These are phyloP conservation scores for Dicaeum eximium DNA, from an alignment of 2,113 vertebrate species.

Conservation along the genomic window DNA sequence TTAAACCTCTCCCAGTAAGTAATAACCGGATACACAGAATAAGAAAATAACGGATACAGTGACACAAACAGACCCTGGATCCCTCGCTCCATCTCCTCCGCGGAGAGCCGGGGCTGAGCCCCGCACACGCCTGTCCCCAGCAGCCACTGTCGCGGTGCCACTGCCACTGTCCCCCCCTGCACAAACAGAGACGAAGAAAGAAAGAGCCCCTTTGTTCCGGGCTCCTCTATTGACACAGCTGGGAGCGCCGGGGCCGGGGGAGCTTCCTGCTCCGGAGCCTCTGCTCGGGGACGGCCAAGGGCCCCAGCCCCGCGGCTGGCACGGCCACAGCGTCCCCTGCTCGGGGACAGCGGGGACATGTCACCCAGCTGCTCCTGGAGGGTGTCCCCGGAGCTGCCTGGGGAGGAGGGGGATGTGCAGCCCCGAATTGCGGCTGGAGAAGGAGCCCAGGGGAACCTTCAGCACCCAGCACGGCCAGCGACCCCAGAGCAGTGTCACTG, in stretches of 20 bases:
- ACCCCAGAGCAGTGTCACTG: not conserved
- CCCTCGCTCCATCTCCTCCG: not conserved
- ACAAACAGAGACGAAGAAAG: not conserved
- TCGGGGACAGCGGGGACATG: not conserved
- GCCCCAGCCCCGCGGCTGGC: not conserved
- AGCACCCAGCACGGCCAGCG: not conserved
- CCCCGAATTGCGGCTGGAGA: not conserved
- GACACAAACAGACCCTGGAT: not conserved
- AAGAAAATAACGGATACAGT: not conserved
- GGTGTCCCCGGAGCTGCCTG: not conserved
- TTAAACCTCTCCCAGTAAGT: accelerated
- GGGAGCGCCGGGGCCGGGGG: not conserved
- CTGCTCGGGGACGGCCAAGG: not conserved
- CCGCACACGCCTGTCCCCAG: not conserved
- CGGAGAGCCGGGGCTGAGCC: not conserved
- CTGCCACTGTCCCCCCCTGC: slow-evolving; percentile 23
- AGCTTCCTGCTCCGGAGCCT: not conserved
- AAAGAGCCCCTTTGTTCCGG: slow-evolving; percentile 39
- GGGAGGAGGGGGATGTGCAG: accelerated
- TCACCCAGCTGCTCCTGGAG: not conserved
- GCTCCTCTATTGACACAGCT: slow-evolving; percentile 60
- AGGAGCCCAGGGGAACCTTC: accelerated
- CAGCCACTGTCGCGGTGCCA: not conserved
- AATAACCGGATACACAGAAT: not conserved
- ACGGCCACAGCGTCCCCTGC: not conserved